A percentile compares a stretch with the other conserved stretches of the same genome.
Evolutionary conservation across 1,140 invertebrate species (phyloP).

Genomic region (Penaeus japonicus): DNA sequence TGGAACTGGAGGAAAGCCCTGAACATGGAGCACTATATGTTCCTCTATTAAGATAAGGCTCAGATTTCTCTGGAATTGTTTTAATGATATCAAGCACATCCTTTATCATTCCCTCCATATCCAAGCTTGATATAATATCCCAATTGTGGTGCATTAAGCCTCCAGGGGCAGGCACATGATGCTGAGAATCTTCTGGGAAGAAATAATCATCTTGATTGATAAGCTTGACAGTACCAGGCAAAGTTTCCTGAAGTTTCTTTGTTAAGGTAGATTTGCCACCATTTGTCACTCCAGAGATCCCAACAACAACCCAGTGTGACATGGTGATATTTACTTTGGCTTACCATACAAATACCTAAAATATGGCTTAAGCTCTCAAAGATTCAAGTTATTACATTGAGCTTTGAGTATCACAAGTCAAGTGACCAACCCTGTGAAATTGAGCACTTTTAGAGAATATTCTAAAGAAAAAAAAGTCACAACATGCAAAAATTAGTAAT

Average conservation of each 20-base stretch:
- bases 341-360: not conserved
- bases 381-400: not conserved
- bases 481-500: not conserved
- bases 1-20: not conserved
- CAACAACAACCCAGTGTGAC: constrained; percentile 74
- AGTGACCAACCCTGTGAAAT: not conserved
- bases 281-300: constrained; percentile 79
- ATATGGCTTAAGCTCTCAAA: not conserved
- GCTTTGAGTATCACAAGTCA: not conserved
- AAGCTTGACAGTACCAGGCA: constrained; percentile 68
- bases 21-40: not conserved
- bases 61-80: not conserved
- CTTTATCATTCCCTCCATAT: constrained; percentile 76
- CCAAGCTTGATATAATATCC: constrained; percentile 76
- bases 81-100: constrained; percentile 65
- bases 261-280: constrained; percentile 82
- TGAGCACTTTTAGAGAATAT: not conserved
- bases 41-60: not conserved
- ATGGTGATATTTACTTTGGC: constrained; percentile 36
- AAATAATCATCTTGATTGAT: constrained; percentile 84
- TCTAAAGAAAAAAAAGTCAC: not conserved
- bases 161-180: constrained; percentile 69
- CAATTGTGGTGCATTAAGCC: constrained; percentile 80
- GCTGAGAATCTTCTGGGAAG: constrained; percentile 72
- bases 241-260: constrained; percentile 61